A percentile compares a stretch with the other conserved stretches of the same genome.
phyloP scores from a whole-genome alignment of 2,888 invertebrate species.

The Trissolcus japonicus region DNA sequence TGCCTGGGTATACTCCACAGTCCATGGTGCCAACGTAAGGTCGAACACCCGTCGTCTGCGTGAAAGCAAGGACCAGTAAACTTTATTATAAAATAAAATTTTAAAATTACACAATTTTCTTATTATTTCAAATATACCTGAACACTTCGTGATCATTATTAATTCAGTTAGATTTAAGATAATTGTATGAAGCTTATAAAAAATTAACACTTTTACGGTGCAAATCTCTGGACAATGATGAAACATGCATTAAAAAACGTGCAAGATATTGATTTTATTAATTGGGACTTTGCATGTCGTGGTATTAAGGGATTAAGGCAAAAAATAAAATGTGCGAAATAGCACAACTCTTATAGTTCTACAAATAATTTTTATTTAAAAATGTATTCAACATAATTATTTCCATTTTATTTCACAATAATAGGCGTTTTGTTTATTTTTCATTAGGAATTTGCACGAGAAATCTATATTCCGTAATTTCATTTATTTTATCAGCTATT shows the following conservation, averaged over 20 bases:
- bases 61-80: conserved; percentile 89
- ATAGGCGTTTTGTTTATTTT: conserved; percentile 46
- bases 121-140: background rate
- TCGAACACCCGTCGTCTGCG: conserved; percentile 86
- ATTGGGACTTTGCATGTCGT: background rate
- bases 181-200: background rate
- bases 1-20: conserved; percentile 99
- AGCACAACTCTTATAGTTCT: conserved; percentile 31
- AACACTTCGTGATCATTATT: too few relatives aligned
- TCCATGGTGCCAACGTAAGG: conserved; percentile 97
- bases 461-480: conserved; percentile 42
- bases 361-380: conserved; percentile 54
- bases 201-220: background rate
- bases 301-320: background rate
- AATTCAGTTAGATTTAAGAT: background rate
- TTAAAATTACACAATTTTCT: background rate
- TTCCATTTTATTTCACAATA: conserved; percentile 44
- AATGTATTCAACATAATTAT: conserved; percentile 54
- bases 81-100: conserved; percentile 11
- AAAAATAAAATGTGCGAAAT: conserved; percentile 9
- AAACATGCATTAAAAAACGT: background rate
- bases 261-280: background rate
- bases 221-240: background rate
- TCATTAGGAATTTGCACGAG: conserved; percentile 46
- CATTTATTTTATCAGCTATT: conserved; percentile 35